phyloP scores from a whole-genome alignment of 2,888 invertebrate genomes.

The Dusona sp. region DNA sequence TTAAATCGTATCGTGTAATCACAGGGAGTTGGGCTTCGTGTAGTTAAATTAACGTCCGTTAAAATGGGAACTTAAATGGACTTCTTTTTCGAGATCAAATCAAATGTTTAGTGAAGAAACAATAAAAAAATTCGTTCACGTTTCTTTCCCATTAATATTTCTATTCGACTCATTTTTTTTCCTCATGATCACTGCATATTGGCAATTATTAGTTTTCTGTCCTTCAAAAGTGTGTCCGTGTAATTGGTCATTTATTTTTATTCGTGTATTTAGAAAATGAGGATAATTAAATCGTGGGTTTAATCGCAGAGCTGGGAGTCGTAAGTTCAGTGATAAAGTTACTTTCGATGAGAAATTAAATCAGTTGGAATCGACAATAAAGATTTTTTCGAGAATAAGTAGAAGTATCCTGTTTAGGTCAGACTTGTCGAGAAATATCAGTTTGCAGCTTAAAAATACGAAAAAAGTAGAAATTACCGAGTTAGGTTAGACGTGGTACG shows the following conservation, averaged over 20 bases:
- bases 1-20: background rate
- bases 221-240: slow-evolving; percentile 12
- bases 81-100: background rate
- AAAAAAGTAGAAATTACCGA: background rate
- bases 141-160: background rate
- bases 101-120: background rate
- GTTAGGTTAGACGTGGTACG: slow-evolving; percentile 3
- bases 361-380: background rate
- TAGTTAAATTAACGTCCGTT: background rate
- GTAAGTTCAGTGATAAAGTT: background rate
- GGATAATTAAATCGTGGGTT: slow-evolving; percentile 24
- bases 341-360: slow-evolving; percentile 11
- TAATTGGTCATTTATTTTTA: slow-evolving; percentile 28
- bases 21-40: background rate
- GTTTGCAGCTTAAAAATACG: background rate
- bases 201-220: background rate
- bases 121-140: background rate
- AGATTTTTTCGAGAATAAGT: background rate
- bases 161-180: background rate
- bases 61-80: background rate
- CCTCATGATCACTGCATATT: background rate
- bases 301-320: slow-evolving; percentile 30
- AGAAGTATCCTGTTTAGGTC: background rate
- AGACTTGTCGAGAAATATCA: background rate
- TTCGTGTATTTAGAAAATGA: slow-evolving; percentile 14